A percentile compares a stretch with the other conserved stretches of the same genome.
Conservation (phyloP, 2,797 vertebrate genomes). For the Falco biarmicus region DNA sequence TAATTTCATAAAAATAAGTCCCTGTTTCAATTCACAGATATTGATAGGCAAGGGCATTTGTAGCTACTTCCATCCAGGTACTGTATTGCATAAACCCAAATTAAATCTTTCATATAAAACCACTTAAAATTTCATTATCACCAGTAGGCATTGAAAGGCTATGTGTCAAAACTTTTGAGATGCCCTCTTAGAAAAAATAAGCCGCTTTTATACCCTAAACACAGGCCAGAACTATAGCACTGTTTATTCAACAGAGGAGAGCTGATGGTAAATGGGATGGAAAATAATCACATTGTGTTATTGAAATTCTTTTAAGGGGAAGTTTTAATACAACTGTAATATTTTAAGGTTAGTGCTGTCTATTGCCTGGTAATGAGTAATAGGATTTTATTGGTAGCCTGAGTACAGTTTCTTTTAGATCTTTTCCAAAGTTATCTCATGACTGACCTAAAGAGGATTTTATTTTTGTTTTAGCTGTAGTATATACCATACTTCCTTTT, state of each 20-base stretch:
- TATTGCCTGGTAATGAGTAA: background rate
- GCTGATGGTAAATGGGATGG: background rate
- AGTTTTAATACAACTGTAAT: background rate
- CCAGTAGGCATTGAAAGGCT: background rate
- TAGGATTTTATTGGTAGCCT: background rate
- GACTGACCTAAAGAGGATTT: background rate
- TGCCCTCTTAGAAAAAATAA: background rate
- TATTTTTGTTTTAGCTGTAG: background rate
- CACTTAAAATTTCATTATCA: background rate
- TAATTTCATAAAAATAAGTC: background rate
- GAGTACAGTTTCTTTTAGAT: background rate
- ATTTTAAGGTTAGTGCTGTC: background rate
- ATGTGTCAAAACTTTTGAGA: background rate
- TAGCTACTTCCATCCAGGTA: background rate
- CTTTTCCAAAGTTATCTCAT: background rate
- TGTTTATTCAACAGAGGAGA: background rate
- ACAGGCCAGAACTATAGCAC: background rate
- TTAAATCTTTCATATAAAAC: background rate
- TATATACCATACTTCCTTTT: background rate
- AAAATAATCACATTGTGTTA: background rate
- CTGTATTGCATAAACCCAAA: background rate
- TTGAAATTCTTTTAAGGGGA: background rate
- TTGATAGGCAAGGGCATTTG: background rate
- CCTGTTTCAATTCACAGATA: background rate
- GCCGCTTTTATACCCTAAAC: background rate